phyloP scores from a whole-genome alignment of 2,113 vertebrate species.

The Mellivora capensis region DNA sequence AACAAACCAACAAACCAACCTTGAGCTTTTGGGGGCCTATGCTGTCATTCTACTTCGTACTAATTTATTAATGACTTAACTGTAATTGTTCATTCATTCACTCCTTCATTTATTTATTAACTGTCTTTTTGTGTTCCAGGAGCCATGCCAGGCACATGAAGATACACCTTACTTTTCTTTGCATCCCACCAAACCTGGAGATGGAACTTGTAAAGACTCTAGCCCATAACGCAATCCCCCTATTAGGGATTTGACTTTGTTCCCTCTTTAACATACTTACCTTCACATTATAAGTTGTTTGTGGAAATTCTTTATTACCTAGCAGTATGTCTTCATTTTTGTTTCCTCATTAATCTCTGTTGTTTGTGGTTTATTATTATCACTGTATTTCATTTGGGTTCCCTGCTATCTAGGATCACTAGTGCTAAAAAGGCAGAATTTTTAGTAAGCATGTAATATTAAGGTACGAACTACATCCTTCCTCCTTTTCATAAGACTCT shows the following conservation, averaged over 20 bases:
- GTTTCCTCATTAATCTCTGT: background rate
- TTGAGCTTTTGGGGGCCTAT: background rate
- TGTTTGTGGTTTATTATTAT: background rate
- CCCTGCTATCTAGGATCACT: background rate
- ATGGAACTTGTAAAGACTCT: background rate
- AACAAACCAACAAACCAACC: background rate
- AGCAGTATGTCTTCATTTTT: background rate
- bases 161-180: background rate
- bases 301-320: background rate
- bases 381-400: background rate
- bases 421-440: background rate
- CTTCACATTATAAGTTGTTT: background rate
- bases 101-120: background rate
- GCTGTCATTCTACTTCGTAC: background rate
- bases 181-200: background rate
- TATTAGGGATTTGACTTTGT: background rate
- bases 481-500: conserved; percentile 12
- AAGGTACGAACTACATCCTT: background rate
- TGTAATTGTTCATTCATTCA: background rate
- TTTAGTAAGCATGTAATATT: background rate
- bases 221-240: background rate
- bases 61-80: background rate
- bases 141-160: background rate
- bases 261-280: background rate
- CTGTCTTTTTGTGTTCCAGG: background rate